Base-by-base conservation (phyloP, 2,888 invertebrate genomes). In the Congeria kusceri region DNA sequence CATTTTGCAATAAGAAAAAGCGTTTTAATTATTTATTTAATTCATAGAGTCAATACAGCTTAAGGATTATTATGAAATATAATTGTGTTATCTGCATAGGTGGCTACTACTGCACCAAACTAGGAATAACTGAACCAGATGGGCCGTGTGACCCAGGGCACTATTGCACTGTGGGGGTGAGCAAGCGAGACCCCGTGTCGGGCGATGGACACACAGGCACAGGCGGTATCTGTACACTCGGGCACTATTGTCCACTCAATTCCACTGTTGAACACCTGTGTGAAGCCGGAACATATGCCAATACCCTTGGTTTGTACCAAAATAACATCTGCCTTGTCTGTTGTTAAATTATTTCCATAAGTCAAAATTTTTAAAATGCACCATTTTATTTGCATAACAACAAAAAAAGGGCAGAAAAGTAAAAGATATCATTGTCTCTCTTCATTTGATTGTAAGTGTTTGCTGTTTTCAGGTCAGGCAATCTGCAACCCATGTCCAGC, bases 181-280 rank as follows among this genome's bases (percentile, higher is more conserved):
- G 90, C 77, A 88, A 87, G 1, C 80, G 87, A 29, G 88, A 88
- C 47, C 91, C 91, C 20, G 83, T 81, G 9, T 80, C 81, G 49
- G 63, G 79, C 13, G 68, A 73, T 0, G 23, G 70, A 5, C 87
- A 88, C 79, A 89, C 84, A 32, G 92, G 92, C 1, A 73, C 78
- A 3, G 92, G 92, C 11, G 91, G 80, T 0, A 86, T 87, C 58
- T 92, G 92, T 70, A 88, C 90, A 4, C 76, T 83, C 0, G 92
- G 92, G 0, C 85, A 84, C 56, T 92, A 91, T 84, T 92, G 92
- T 77, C 91, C 92, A 7, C 65, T 65, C n/a, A 91, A 91, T 20
- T 87, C 91, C 1, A 32, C 88, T 5, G 25, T 67, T 18, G 88
- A 90, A 0, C 78, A 80, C 23, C 73, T 86, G 29, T 92, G 92